Evolutionary conservation across 1,140 invertebrate species (phyloP).

Genomic region (Drosophila bocqueti): DNA sequence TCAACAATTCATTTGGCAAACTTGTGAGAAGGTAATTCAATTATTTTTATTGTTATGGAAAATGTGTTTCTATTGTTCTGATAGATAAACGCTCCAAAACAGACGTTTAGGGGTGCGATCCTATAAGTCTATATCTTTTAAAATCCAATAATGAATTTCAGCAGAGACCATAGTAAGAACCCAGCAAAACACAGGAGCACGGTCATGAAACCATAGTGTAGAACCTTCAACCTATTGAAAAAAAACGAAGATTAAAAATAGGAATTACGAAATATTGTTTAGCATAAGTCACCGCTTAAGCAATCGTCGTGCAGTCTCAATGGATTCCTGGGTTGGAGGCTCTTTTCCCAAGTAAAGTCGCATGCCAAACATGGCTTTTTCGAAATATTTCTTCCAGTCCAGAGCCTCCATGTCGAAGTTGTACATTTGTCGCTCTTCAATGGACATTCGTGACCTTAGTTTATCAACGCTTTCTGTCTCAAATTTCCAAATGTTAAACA

Average conservation of each 20-base stretch:
- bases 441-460: conserved; percentile 87
- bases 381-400: conserved; percentile 88
- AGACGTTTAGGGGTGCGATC: background rate
- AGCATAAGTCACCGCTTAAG: too few species aligned
- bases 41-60: too few species aligned
- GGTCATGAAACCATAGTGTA: conserved; percentile 10
- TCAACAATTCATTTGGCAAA: conserved; percentile 83
- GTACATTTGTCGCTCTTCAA: conserved; percentile 88
- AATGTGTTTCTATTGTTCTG: background rate
- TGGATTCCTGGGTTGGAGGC: conserved; percentile 84
- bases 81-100: background rate
- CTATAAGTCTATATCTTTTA: background rate
- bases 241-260: too few species aligned
- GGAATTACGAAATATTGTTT: too few species aligned
- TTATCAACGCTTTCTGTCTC: conserved; percentile 87
- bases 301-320: too few species aligned
- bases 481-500: conserved; percentile 88
- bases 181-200: background rate
- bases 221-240: conserved; percentile 11
- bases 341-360: conserved; percentile 90
- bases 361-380: conserved; percentile 87
- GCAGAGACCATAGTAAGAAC: conserved; percentile 7
- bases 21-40: too few species aligned
- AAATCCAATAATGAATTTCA: conserved; percentile 2
- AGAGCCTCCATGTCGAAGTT: conserved; percentile 89